phyloP scores from a whole-genome alignment of 2,113 vertebrate genomes.

The Dasyornis broadbenti region DNA sequence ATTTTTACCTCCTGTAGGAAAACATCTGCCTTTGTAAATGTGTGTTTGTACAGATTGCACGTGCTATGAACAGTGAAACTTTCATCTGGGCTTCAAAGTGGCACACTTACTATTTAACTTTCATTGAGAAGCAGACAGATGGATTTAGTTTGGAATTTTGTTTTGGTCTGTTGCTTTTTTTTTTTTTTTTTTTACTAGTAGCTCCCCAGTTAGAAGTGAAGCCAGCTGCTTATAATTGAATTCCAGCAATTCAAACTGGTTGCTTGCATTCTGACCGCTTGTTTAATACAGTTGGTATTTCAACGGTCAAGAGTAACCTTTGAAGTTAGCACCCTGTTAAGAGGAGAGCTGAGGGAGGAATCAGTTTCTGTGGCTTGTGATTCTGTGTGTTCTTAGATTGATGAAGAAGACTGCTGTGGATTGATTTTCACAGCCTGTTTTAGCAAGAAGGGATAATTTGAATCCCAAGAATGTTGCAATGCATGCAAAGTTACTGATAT shows the following conservation, averaged over 20 bases:
- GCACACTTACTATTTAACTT: neutral
- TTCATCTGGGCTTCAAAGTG: slow-evolving; percentile 26
- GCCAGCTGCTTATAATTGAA: slow-evolving; percentile 33
- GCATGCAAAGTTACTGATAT: neutral
- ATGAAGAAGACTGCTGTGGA: neutral
- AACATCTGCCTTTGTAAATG: neutral
- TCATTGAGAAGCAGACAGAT: slow-evolving; percentile 39
- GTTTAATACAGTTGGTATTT: slow-evolving; percentile 25
- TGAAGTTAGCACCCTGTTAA: neutral
- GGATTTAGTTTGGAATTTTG: slow-evolving; percentile 60
- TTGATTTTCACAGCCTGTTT: neutral
- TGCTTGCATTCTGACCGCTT: neutral
- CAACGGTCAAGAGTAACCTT: neutral
- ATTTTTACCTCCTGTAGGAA: neutral
- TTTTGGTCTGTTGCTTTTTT: neutral
- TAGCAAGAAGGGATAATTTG: neutral
- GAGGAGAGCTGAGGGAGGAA: neutral
- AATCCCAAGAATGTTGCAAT: neutral
- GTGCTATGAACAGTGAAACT: neutral
- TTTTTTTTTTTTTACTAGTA: neutral
- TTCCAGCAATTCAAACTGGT: neutral
- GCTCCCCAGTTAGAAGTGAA: slow-evolving; percentile 23
- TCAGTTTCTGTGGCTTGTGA: neutral
- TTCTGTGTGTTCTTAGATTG: neutral
- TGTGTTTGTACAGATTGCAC: neutral